Evolutionary conservation across 2,797 vertebrate species (phyloP), one percentile per base, ranked within the genome.

Genomic region (Micromesistius poutassou): DNA sequence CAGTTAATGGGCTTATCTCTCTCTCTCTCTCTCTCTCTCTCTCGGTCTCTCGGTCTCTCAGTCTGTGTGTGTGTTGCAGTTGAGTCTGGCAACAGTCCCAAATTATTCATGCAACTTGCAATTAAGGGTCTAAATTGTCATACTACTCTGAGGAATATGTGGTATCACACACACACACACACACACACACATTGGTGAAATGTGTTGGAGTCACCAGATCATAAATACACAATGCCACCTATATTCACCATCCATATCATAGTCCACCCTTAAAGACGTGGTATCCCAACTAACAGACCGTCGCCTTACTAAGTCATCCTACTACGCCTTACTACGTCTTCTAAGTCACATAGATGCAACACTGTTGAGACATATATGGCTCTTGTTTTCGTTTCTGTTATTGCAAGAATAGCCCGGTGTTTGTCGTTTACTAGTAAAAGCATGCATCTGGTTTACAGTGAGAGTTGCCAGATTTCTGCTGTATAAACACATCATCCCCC

Each of bases 31-130:
- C 50, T 19, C 50, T 16, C 50, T 16, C n/a, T 62, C 50, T 62
- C 50, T 16, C 50, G 4, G 16, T 5, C n/a, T 74, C 77, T 76
- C 74, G 12, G 9, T n/a, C n/a, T 42, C 33, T 40, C 28, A 28
- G 25, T 10, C 33, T 33, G 2, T n/a, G n/a, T n/a, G 31, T 31
- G 31, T 31, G 31, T 86, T 82, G 87, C 85, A 90, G 85, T 87
- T 72, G 82, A 91, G 81, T 85, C 79, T 91, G 87, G 86, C 87
- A 77, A 75, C 14, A 36, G 79, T 89, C 84, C 83, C 83, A 85
- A 89, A 87, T 85, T 0, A 82, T 87, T 80, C 83, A 84, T 86
- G 82, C 85, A 83, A 22, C 16, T 78, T 86, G 82, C 85, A 83
- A 55, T 3, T 78, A 82, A 68, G 72, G 70, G 46, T 70, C 68